Percentiles rank a stretch among this genome's conserved stretches.
These are phyloP conservation scores for Drosophila birchii DNA, from an alignment of 2,888 invertebrate species.

Conservation along the genomic window DNA sequence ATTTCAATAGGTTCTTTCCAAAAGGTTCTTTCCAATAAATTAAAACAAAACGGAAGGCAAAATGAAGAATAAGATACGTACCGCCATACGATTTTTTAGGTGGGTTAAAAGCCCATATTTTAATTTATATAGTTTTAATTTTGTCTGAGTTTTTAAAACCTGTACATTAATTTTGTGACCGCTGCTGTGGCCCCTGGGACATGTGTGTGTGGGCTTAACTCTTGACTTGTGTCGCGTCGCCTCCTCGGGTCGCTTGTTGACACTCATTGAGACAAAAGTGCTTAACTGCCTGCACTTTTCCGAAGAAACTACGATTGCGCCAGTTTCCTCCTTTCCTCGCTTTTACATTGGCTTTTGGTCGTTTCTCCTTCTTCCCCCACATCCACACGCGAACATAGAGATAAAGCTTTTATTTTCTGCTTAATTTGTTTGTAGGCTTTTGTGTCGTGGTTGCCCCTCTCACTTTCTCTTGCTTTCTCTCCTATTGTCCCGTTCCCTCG, in stretches of 20 bases:
- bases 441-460: slow-evolving; percentile 32
- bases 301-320: slow-evolving; percentile 31
- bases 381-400: slow-evolving; percentile 17
- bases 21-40: background rate
- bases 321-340: slow-evolving; percentile 15
- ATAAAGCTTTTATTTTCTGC: slow-evolving; percentile 69
- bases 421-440: slow-evolving; percentile 77
- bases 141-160: background rate
- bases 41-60: background rate
- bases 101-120: no score
- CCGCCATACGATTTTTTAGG: background rate
- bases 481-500: background rate
- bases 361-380: slow-evolving; percentile 3
- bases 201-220: slow-evolving; percentile 25
- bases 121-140: background rate
- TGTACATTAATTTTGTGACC: background rate
- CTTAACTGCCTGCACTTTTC: slow-evolving; percentile 77
- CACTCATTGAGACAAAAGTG: slow-evolving; percentile 81
- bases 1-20: background rate
- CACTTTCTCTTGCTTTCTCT: slow-evolving; percentile 23
- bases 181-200: slow-evolving; percentile 7
- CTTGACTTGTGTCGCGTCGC: slow-evolving; percentile 49
- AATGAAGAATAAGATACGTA: background rate
- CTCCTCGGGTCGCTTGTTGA: slow-evolving; percentile 70
- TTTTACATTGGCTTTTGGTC: slow-evolving; percentile 55